These are phyloP conservation scores for Phylloscopus trochiloides DNA, from an alignment of 2,113 vertebrate species.

Conservation along the genomic window DNA sequence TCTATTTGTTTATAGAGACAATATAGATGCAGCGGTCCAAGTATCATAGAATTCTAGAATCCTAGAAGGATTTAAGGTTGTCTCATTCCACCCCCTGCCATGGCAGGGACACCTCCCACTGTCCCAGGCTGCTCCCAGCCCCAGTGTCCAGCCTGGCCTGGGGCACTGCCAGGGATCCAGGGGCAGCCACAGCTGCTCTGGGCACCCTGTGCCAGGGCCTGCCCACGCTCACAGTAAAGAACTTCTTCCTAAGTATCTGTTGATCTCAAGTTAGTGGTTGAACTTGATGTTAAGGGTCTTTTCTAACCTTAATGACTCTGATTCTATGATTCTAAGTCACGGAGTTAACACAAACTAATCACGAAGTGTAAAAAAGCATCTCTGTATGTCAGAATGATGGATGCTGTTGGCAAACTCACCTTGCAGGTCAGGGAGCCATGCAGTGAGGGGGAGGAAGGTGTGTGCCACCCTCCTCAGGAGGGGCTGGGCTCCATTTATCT, in stretches of 20 bases:
- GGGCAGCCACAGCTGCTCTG: neutral
- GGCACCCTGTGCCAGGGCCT: neutral
- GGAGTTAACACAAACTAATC: neutral
- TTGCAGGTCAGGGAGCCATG: neutral
- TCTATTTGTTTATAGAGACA: neutral
- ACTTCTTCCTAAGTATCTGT: neutral
- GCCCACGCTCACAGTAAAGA: neutral
- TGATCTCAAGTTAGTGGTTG: neutral
- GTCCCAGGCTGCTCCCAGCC: neutral
- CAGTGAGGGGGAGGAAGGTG: neutral
- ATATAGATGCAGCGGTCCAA: neutral
- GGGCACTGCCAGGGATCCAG: neutral
- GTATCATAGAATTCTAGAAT: neutral
- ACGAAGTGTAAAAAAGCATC: neutral
- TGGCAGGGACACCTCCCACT: neutral
- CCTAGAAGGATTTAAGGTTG: neutral
- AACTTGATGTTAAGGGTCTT: neutral
- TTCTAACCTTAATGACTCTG: neutral
- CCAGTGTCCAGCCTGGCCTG: rapidly evolving
- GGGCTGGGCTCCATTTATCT: neutral
- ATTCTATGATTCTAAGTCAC: neutral
- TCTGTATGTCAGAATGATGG: neutral
- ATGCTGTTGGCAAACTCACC: neutral
- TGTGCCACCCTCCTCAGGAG: neutral
- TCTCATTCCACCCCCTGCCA: neutral